Conservation (phyloP, 2,113 vertebrate species). For the Microcebus griseorufus region DNA sequence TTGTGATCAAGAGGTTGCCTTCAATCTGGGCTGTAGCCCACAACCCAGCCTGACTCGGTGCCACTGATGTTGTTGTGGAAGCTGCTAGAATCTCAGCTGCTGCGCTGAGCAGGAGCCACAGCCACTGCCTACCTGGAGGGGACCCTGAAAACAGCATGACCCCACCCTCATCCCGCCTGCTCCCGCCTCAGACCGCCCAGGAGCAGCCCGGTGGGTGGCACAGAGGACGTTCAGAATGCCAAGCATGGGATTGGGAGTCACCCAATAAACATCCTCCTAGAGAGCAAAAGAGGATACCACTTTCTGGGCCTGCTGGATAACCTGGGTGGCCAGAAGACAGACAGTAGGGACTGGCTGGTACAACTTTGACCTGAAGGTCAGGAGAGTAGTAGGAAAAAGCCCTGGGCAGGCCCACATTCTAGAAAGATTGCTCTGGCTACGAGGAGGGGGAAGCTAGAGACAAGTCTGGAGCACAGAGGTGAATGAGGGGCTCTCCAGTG, state of each 20-base stretch:
- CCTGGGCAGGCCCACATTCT: not conserved
- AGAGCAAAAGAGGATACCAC: not conserved
- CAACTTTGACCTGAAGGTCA: not conserved
- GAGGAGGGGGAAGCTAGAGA: not conserved
- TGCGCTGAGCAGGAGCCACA: not conserved
- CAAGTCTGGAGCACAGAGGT: not conserved
- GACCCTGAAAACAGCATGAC: not conserved
- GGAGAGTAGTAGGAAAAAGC: not conserved
- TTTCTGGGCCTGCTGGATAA: not conserved
- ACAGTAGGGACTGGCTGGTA: too few species aligned
- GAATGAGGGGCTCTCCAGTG: too few species aligned
- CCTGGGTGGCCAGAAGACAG: too few species aligned
- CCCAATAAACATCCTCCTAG: not conserved
- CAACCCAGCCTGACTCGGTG: too few species aligned
- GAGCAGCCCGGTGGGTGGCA: accelerated
- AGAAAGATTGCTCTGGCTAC: not conserved
- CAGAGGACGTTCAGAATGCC: not conserved
- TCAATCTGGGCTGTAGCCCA: not conserved
- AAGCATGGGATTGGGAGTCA: accelerated
- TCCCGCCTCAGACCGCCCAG: too few species aligned
- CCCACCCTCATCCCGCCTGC: not conserved
- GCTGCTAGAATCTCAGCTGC: not conserved
- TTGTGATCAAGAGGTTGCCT: not conserved
- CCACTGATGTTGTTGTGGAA: not conserved
- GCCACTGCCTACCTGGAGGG: accelerated